Conservation (phyloP, 2,113 vertebrate genomes). For the Barbus barbus region DNA sequence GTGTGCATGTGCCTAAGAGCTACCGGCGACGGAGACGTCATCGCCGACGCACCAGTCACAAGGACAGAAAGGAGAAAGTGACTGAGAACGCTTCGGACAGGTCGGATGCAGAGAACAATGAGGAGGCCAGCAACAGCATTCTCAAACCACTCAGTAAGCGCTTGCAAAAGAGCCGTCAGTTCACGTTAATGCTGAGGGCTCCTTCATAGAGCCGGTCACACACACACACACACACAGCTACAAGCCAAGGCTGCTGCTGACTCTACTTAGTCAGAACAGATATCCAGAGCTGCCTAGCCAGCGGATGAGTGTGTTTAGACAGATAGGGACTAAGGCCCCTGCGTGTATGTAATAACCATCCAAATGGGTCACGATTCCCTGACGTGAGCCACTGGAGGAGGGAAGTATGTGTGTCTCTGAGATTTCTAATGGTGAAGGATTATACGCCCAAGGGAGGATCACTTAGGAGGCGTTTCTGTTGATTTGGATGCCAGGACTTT, state of each 20-base stretch:
- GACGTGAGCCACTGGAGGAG: slow-evolving; percentile 51
- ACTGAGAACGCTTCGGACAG: slow-evolving; percentile 86
- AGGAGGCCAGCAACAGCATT: slow-evolving; percentile 88
- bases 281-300: slow-evolving; percentile 55
- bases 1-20: slow-evolving; percentile 94
- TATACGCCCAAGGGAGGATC: slow-evolving; percentile 31
- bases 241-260: slow-evolving; percentile 62
- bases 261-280: slow-evolving; percentile 63
- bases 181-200: not conserved
- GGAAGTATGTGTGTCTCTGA: slow-evolving; percentile 36
- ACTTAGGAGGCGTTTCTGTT: slow-evolving; percentile 45
- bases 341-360: slow-evolving; percentile 52
- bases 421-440: slow-evolving; percentile 45
- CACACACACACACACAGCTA: slow-evolving; percentile 50
- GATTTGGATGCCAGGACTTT: slow-evolving; percentile 30
- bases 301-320: slow-evolving; percentile 60
- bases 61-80: slow-evolving; percentile 88
- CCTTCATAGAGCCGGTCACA: slow-evolving; percentile 5
- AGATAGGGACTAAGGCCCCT: slow-evolving; percentile 50
- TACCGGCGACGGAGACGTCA: slow-evolving; percentile 88
- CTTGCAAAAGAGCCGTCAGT: slow-evolving; percentile 40
- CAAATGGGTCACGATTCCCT: slow-evolving; percentile 41
- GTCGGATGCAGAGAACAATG: slow-evolving; percentile 86
- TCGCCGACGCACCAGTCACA: slow-evolving; percentile 82
- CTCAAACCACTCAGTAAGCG: slow-evolving; percentile 95